Conservation (phyloP, 2,888 invertebrate genomes). For the Cephus pygmeus region DNA sequence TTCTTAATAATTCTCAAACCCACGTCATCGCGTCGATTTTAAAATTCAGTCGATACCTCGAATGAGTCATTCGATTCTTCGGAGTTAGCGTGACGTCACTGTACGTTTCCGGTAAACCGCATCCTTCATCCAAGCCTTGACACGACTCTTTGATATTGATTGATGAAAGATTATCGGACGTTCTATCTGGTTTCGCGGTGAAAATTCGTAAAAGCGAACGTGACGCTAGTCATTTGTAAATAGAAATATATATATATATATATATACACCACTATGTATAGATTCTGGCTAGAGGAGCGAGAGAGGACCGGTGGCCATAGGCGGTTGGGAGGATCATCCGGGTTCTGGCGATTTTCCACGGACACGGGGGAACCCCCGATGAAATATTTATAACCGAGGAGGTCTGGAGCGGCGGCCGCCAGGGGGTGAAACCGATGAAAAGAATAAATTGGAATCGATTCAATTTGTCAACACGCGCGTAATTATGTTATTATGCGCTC, state of each 20-base stretch:
- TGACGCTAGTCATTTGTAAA: too few species aligned
- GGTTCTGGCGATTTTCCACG: conserved; percentile 57
- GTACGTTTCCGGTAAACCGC: too few species aligned
- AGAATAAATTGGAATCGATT: conserved; percentile 64
- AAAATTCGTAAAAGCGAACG: conserved; percentile 17
- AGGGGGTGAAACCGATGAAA: conserved; percentile 46
- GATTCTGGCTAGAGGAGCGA: too few species aligned
- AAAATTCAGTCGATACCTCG: too few species aligned
- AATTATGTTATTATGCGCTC: conserved; percentile 61
- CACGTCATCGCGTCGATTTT: too few species aligned
- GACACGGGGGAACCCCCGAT: conserved; percentile 50
- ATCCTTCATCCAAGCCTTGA: too few species aligned
- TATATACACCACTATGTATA: neutral
- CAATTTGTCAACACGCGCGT: conserved; percentile 64
- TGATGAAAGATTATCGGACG: conserved; percentile 63
- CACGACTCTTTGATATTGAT: conserved; percentile 55
- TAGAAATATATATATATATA: too few species aligned
- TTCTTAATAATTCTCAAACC: too few species aligned
- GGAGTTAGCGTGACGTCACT: too few species aligned
- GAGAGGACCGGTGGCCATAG: conserved; percentile 26
- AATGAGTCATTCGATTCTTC: too few species aligned
- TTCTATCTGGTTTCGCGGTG: conserved; percentile 20
- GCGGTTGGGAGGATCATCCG: conserved; percentile 32
- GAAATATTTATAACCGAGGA: conserved; percentile 61
- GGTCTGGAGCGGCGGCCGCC: conserved; percentile 20